These are phyloP conservation scores for Psix sp. DNA, from an alignment of 1,140 invertebrate species.

Conservation along the genomic window DNA sequence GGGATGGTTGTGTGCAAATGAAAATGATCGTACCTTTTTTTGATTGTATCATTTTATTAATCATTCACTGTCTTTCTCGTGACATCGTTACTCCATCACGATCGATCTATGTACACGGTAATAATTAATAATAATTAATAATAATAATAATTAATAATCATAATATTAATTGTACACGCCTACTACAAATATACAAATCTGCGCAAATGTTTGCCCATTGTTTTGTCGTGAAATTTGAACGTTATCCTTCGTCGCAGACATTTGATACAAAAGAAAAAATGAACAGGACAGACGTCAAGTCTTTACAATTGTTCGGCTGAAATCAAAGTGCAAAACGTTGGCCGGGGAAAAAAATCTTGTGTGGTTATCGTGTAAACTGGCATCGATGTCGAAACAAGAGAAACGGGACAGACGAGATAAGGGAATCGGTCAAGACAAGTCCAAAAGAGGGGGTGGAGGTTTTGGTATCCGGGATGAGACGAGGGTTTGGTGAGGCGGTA, in stretches of 20 bases:
- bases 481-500: too few species aligned
- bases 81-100: slow-evolving; percentile 73
- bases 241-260: slow-evolving; percentile 27
- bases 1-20: background rate
- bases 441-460: background rate
- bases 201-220: slow-evolving; percentile 47
- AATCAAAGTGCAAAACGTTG: slow-evolving; percentile 54
- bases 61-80: slow-evolving; percentile 70
- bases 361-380: slow-evolving; percentile 58
- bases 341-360: slow-evolving; percentile 41
- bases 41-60: slow-evolving; percentile 74
- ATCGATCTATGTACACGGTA: slow-evolving; percentile 76
- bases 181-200: slow-evolving; percentile 76
- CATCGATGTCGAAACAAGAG: slow-evolving; percentile 49
- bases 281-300: slow-evolving; percentile 61
- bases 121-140: slow-evolving; percentile 65
- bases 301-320: too few species aligned
- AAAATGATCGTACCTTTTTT: slow-evolving; percentile 38
- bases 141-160: slow-evolving; percentile 65
- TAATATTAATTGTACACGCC: slow-evolving; percentile 74
- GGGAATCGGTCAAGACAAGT: background rate
- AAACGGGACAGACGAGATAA: slow-evolving; percentile 18
- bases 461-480: too few species aligned
- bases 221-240: slow-evolving; percentile 31
- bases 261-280: slow-evolving; percentile 67